Evolutionary conservation across 2,113 vertebrate genomes (phyloP), one percentile per base, ranked within the genome.

Genomic region (Murina feae): DNA sequence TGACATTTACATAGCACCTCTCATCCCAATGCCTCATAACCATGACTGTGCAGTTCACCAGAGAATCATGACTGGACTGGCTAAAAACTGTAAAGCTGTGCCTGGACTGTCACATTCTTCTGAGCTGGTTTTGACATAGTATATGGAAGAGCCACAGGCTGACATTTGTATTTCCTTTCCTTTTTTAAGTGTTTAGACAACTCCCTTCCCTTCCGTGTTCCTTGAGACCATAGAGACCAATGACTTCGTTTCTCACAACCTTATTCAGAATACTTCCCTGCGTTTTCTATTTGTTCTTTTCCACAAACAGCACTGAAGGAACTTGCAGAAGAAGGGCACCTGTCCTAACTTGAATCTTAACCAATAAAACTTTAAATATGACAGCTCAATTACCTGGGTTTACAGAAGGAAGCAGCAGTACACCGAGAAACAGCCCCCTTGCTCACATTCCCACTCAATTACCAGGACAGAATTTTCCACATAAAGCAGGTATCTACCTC

Each of bases 31-130:
- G 51, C 85, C 37, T 93, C 91, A 68, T 89, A 89, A 95, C 76
- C 88, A 60, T 97, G 96, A 96, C 96, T 42, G 32, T 89, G 96
- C 92, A 87, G 68, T 95, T 91, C 96, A 90, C 95, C 92, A 94
- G 68, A 79, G 78, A 80, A 86, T 93, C 93, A 66, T 96, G 92
- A 92, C 93, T 82, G 89, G 91, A 84, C 94, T 94, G 87, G 90
- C 94, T 89, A 71, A 72, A 80, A 81, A 94, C 9, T 23, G 60
- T 21, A 85, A 42, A 37, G 49, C 93, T 91, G 66, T 78, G 79
- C 91, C 86, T 35, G 9, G 32, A 75, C 25, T 44, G 30, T 90
- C 84, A 75, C 84, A 94, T 53, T 85, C 65, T 75, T 89, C 55
- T 74, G 68, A 71, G 69, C 84, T 74, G 85, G 11, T 83, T 95